phyloP scores from a whole-genome alignment of 2,113 vertebrate species.

The Notothenia coriiceps region DNA sequence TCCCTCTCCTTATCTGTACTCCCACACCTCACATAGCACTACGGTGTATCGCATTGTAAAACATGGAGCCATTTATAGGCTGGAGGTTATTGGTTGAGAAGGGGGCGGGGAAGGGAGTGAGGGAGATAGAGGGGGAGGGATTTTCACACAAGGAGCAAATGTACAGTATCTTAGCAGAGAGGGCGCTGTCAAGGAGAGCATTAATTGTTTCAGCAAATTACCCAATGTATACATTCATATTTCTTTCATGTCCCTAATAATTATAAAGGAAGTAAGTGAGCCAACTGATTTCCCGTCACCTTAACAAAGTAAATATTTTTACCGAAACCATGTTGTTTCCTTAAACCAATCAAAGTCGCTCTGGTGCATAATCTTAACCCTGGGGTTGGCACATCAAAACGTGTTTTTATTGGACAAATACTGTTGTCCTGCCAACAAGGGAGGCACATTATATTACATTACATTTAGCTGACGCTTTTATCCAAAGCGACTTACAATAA shows the following conservation, averaged over 20 bases:
- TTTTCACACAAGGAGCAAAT: constrained; percentile 11
- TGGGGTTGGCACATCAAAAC: background rate
- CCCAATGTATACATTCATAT: background rate
- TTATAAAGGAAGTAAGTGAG: background rate
- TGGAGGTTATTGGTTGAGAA: constrained; percentile 51
- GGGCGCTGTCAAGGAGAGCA: background rate
- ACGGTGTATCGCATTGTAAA: constrained; percentile 31
- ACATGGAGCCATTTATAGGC: constrained; percentile 42
- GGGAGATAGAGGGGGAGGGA: background rate
- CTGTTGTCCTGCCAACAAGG: too few relatives aligned
- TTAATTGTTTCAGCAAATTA: background rate
- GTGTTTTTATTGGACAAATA: too few relatives aligned
- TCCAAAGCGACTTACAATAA: too few relatives aligned
- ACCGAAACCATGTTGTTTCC: background rate
- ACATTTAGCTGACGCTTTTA: too few relatives aligned
- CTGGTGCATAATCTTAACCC: too few relatives aligned
- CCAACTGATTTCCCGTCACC: too few relatives aligned
- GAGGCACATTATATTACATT: too few relatives aligned
- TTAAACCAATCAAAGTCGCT: background rate
- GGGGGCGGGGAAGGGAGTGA: background rate
- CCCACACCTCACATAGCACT: constrained; percentile 9
- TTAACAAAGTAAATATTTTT: background rate
- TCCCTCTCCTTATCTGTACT: constrained; percentile 32
- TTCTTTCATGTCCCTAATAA: background rate
- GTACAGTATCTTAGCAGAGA: background rate